A percentile compares a stretch with the other conserved stretches of the same genome.
phyloP scores from a whole-genome alignment of 2,797 vertebrate species.

The Propithecus perrieri region DNA sequence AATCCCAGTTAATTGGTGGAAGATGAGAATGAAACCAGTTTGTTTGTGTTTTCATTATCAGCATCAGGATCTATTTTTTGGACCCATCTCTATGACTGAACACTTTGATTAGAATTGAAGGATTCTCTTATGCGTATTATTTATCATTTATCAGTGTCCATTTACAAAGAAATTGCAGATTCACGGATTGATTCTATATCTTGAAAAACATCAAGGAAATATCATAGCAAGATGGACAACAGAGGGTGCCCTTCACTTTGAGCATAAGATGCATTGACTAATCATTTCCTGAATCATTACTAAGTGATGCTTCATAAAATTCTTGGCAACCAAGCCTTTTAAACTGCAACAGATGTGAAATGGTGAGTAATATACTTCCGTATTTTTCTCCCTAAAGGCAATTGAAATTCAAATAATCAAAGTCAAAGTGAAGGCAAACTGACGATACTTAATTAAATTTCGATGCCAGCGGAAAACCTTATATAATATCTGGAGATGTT shows the following conservation, averaged over 20 bases:
- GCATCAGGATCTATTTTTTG: background rate
- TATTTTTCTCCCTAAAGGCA: slow-evolving; percentile 78
- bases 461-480: slow-evolving; percentile 64
- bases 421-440: slow-evolving; percentile 71
- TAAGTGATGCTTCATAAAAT: slow-evolving; percentile 81
- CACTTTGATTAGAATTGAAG: background rate
- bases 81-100: background rate
- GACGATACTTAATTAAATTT: slow-evolving; percentile 74
- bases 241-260: slow-evolving; percentile 67
- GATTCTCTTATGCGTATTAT: background rate
- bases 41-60: background rate
- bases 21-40: background rate
- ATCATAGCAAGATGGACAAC: slow-evolving; percentile 57
- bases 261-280: slow-evolving; percentile 60
- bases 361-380: slow-evolving; percentile 75
- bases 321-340: slow-evolving; percentile 76
- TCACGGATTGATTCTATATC: background rate
- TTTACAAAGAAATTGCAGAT: slow-evolving; percentile 20
- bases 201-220: slow-evolving; percentile 36
- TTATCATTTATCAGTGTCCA: background rate
- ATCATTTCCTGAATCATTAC: slow-evolving; percentile 74
- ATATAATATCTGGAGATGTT: slow-evolving; percentile 53
- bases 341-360: slow-evolving; percentile 81
- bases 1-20: background rate
- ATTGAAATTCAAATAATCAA: slow-evolving; percentile 78